Evolutionary conservation across 2,888 invertebrate species (phyloP), one percentile per base, ranked within the genome.

Genomic region (Boloria selene): DNA sequence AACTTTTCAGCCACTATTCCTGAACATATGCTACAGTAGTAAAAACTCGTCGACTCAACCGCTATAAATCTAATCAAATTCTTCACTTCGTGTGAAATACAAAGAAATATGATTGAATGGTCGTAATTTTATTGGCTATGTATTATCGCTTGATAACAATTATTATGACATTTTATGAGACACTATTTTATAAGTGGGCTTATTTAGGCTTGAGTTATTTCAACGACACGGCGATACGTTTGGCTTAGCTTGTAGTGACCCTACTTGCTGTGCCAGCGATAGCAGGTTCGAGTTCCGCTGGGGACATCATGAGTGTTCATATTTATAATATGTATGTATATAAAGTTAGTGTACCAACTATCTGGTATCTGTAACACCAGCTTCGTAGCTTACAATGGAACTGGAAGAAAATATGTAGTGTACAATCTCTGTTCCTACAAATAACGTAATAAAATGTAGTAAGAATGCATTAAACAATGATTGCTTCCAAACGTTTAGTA

Each of bases 11-110:
- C 13, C 50, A 18, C 4, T 31, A n/a, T 47, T 31, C 58, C 26
- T 3, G 31, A 45, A 47, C 52, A 64, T 42, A 44, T 64, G 58
- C n/a, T 47, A 45, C 42, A n/a, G 17, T 51, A 58, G 45, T 64
- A 64, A 64, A 58, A 58, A 64, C 56, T 58, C 7, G 17, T 58
- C 18, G 52, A 63, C 31, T 49, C 49, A 18, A 51, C 52, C 14
- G 17, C 52, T 13, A 58, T 47, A 47, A 58, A 58, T 52, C 45
- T 52, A 26, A 47, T 42, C 51, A 45, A 58, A 64, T 52, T 52
- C 26, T 59, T 49, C 13, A 64, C 31, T 64, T 31, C 31, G 52
- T 64, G 31, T 18, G 64, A 17, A 13, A 7, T 52, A 45, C 45
- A 58, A 50, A 42, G 45, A 44, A 52, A 52, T 14, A 45, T 47